A percentile compares a stretch with the other conserved stretches of the same genome.
Conservation (phyloP, 2,113 vertebrate genomes). For the Entosphenus tridentatus region DNA sequence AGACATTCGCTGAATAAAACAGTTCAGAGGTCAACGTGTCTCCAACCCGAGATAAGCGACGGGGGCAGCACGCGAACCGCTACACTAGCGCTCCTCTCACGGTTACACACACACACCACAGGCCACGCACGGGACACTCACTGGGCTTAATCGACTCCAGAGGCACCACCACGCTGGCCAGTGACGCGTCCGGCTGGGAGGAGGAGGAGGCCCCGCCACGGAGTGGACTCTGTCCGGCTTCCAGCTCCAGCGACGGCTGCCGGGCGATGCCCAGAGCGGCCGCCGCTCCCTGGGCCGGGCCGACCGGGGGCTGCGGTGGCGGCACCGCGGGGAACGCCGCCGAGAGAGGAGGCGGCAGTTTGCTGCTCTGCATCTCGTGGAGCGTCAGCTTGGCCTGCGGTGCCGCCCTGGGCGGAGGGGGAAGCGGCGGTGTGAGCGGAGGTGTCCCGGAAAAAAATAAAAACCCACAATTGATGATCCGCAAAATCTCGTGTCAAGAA, state of each 20-base stretch:
- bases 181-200: conserved; percentile 34
- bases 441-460: conserved; percentile 14
- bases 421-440: conserved; percentile 14
- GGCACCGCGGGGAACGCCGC: not conserved
- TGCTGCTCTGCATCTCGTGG: not conserved
- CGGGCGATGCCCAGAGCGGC: too few relatives aligned
- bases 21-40: too few relatives aligned
- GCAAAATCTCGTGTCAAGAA: conserved; percentile 15
- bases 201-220: conserved; percentile 22
- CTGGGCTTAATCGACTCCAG: conserved; percentile 71
- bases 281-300: too few relatives aligned
- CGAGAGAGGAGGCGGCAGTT: not conserved
- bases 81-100: not conserved
- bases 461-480: conserved; percentile 16
- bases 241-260: too few relatives aligned
- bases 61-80: not conserved
- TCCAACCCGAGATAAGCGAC: not conserved
- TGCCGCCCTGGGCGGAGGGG: not conserved
- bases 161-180: conserved; percentile 49
- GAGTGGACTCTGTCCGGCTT: too few relatives aligned
- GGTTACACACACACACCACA: not conserved
- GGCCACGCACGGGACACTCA: conserved; percentile 25
- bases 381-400: conserved; percentile 4
- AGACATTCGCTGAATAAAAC: too few relatives aligned
- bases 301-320: not conserved